phyloP scores from a whole-genome alignment of 2,113 vertebrate species.

The Dromiciops gliroides region DNA sequence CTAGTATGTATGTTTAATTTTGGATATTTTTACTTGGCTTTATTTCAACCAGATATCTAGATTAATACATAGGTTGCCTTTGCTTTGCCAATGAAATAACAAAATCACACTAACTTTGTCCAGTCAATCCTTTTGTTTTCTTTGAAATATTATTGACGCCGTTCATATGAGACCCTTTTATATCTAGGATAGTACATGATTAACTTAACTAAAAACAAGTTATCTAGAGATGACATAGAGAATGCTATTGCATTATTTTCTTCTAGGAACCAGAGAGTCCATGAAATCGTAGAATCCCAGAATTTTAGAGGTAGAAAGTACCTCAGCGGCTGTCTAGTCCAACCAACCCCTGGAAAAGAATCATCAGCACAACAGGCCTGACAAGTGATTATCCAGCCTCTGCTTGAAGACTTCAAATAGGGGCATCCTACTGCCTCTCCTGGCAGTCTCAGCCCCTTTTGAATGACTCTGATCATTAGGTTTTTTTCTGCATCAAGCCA shows the following conservation, averaged over 20 bases:
- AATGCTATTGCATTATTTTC: constrained; percentile 49
- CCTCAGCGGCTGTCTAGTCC: neutral
- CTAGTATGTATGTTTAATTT: constrained; percentile 42
- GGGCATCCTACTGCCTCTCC: neutral
- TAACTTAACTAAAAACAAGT: constrained; percentile 49
- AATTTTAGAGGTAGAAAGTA: neutral
- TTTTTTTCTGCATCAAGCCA: neutral
- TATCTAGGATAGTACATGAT: neutral
- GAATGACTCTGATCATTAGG: neutral
- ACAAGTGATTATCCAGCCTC: neutral
- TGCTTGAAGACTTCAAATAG: neutral
- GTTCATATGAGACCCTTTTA: constrained; percentile 24
- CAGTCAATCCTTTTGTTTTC: constrained; percentile 56
- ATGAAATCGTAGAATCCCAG: neutral
- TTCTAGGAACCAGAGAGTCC: constrained; percentile 30
- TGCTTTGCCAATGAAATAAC: constrained; percentile 44
- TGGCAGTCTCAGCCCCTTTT: neutral
- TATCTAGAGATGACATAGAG: constrained; percentile 32
- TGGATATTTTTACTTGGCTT: constrained; percentile 40
- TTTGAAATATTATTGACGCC: constrained; percentile 53
- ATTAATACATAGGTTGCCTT: constrained; percentile 30
- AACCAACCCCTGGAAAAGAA: neutral
- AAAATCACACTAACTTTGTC: constrained; percentile 51
- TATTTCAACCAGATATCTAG: constrained; percentile 38
- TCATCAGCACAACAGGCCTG: neutral